Evolutionary conservation across 2,797 vertebrate genomes (phyloP).

Genomic region (Micrastur ruficollis): DNA sequence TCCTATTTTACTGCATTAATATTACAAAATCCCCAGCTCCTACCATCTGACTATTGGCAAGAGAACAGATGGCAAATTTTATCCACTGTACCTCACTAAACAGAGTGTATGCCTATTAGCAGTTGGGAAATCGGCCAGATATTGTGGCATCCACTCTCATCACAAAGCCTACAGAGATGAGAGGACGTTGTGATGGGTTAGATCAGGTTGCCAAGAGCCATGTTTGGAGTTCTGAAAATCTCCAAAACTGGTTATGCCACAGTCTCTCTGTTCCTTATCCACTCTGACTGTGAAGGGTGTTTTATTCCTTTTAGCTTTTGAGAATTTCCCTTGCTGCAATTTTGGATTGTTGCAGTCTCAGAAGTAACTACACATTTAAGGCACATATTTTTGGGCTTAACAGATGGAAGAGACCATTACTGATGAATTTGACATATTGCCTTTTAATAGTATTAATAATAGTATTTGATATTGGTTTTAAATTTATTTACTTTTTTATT

Average conservation of each 20-base stretch:
- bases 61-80: conserved; percentile 47
- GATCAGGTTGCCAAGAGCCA: neutral
- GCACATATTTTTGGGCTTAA: neutral
- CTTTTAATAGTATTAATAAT: neutral
- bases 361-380: neutral
- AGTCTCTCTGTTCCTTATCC: neutral
- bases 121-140: conserved; percentile 30
- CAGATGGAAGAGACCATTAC: neutral
- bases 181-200: neutral
- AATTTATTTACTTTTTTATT: neutral
- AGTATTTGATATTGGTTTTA: neutral
- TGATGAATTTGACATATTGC: neutral
- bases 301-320: neutral
- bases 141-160: neutral
- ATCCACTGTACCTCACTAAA: neutral
- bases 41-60: neutral
- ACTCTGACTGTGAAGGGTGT: neutral
- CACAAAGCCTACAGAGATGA: neutral
- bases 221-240: neutral
- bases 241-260: neutral
- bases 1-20: neutral
- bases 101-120: neutral
- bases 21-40: neutral
- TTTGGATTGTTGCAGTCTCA: neutral
- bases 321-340: neutral